Percentiles rank a stretch among this genome's conserved stretches.
phyloP scores from a whole-genome alignment of 2,888 invertebrate genomes.

The Hydraecia micacea region DNA sequence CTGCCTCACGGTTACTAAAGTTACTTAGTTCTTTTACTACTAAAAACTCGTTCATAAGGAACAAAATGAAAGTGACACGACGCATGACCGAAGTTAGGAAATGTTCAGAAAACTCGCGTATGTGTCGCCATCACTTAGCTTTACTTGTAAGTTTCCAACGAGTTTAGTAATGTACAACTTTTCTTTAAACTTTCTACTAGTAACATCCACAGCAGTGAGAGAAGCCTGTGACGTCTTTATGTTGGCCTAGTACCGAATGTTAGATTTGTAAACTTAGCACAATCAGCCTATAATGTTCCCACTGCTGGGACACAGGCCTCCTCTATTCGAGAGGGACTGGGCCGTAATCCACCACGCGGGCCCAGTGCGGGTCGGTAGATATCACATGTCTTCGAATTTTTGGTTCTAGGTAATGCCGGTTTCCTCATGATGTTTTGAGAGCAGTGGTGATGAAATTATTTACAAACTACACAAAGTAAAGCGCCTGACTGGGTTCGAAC shows the following conservation, averaged over 20 bases:
- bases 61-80: constrained; percentile 4
- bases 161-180: constrained; percentile 16
- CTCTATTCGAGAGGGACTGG: too few species aligned
- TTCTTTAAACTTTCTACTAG: constrained; percentile 10
- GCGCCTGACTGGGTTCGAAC: too few species aligned
- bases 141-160: constrained; percentile 3
- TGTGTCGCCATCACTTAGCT: constrained; percentile 12
- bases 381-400: too few species aligned
- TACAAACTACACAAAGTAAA: too few species aligned
- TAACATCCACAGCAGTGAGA: not conserved
- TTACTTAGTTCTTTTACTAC: not conserved
- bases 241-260: constrained; percentile 5
- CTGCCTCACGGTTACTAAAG: not conserved
- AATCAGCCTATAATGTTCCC: too few species aligned
- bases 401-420: too few species aligned
- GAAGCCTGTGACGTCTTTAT: not conserved
- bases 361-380: too few species aligned
- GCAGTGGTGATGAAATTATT: too few species aligned
- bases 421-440: too few species aligned
- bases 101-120: constrained; percentile 3
- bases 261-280: not conserved
- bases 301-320: too few species aligned
- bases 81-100: not conserved
- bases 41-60: not conserved
- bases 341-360: too few species aligned